A percentile compares a stretch with the other conserved stretches of the same genome.
These are phyloP conservation scores for Heliconius sara DNA, from an alignment of 2,888 invertebrate species.

Conservation along the genomic window DNA sequence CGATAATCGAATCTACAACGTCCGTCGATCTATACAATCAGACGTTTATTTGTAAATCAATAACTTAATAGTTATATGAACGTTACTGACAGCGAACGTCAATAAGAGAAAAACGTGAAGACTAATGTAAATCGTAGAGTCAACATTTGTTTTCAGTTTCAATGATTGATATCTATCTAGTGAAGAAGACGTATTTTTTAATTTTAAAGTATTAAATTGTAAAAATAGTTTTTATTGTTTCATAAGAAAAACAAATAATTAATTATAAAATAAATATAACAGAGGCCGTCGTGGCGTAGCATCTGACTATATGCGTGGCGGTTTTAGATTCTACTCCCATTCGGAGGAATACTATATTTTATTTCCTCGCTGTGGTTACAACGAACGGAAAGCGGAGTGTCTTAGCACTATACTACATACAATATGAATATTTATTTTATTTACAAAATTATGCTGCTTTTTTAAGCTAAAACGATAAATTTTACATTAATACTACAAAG, in stretches of 20 bases:
- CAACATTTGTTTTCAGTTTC: slow-evolving; percentile 32
- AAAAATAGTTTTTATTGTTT: not conserved
- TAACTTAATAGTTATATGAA: slow-evolving; percentile 1
- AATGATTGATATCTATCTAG: slow-evolving; percentile 10
- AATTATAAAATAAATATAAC: not conserved
- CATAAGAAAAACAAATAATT: not conserved
- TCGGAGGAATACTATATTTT: not conserved
- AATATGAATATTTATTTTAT: no score
- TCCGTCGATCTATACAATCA: not conserved
- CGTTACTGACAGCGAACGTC: not conserved
- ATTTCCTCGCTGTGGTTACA: no score
- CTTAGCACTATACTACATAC: no score
- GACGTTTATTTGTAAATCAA: not conserved
- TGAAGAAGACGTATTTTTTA: not conserved
- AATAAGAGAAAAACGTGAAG: slow-evolving; percentile 3
- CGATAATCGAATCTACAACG: not conserved
- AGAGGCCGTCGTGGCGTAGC: not conserved
- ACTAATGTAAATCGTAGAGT: slow-evolving; percentile 14
- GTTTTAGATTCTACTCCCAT: not conserved
- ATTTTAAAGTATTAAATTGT: not conserved
- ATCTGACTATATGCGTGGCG: not conserved
- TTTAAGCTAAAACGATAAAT: no score
- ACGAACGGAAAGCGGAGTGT: no score
- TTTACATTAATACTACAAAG: no score
- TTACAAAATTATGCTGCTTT: no score